Conservation (phyloP, 1,140 invertebrate species). For the Heliconius eleuchia region DNA sequence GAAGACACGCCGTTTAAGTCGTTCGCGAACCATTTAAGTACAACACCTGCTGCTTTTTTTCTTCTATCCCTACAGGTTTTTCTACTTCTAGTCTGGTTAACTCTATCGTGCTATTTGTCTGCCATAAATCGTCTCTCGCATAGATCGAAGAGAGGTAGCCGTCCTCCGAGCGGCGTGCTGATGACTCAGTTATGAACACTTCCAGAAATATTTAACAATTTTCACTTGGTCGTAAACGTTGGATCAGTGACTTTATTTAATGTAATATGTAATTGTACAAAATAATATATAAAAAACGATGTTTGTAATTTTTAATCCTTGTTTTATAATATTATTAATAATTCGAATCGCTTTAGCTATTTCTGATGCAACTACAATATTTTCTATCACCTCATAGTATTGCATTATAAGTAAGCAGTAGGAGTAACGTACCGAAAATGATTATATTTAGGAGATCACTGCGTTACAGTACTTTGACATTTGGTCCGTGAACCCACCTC, state of each 20-base stretch:
- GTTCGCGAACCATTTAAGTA: conserved; percentile 35
- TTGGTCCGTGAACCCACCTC: conserved; percentile 39
- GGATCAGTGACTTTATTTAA: neutral
- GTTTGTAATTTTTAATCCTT: too few species aligned
- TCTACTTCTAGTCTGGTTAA: conserved; percentile 44
- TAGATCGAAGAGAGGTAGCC: conserved; percentile 37
- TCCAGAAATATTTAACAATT: conserved; percentile 23
- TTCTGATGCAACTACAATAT: neutral
- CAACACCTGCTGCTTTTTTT: conserved; percentile 38
- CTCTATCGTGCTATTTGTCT: conserved; percentile 37
- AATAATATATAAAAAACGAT: neutral
- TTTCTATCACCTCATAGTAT: conserved; percentile 1
- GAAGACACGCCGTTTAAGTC: conserved; percentile 20
- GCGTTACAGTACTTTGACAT: conserved; percentile 49
- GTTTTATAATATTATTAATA: too few species aligned
- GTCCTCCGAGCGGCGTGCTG: conserved; percentile 29
- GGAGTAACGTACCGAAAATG: conserved; percentile 51
- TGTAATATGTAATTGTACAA: neutral
- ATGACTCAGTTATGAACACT: conserved; percentile 37
- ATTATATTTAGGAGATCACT: conserved; percentile 55
- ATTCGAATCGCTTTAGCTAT: too few species aligned
- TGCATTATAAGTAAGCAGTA: conserved; percentile 40
- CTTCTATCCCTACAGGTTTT: conserved; percentile 42
- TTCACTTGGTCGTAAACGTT: neutral
- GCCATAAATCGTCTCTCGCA: conserved; percentile 32